These are phyloP conservation scores for Temnothorax longispinosus DNA, from an alignment of 1,140 invertebrate species.

Conservation along the genomic window DNA sequence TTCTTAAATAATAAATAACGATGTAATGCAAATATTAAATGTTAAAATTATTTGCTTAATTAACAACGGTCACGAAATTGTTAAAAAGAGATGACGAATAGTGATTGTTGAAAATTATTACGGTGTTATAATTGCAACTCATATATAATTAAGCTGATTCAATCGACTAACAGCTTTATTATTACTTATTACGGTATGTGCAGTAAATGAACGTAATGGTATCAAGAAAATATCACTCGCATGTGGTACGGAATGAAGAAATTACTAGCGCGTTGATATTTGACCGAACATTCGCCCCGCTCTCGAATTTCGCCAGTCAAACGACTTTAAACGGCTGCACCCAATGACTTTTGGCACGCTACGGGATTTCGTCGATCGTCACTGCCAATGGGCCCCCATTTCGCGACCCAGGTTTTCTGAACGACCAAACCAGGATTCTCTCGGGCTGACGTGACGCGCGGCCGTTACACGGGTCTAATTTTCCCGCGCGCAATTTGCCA, in stretches of 20 bases:
- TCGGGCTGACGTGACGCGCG: constrained; percentile 53
- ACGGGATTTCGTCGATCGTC: constrained; percentile 64
- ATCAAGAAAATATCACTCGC: not conserved
- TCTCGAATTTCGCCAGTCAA: constrained; percentile 40
- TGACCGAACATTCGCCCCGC: not conserved
- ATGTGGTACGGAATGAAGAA: constrained; percentile 40
- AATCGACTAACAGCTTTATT: not conserved
- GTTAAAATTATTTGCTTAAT: not conserved
- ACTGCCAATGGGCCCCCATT: constrained; percentile 21
- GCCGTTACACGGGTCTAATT: constrained; percentile 65
- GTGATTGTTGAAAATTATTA: not conserved
- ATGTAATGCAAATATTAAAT: not conserved
- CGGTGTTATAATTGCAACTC: not conserved
- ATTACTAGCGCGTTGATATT: constrained; percentile 43
- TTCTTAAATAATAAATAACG: not conserved
- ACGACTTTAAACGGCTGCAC: constrained; percentile 6
- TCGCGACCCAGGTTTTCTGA: not conserved
- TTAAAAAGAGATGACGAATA: not conserved
- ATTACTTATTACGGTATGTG: not conserved
- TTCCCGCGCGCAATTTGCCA: constrained; percentile 56
- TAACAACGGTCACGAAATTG: not conserved
- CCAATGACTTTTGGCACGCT: constrained; percentile 44
- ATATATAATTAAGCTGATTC: not conserved
- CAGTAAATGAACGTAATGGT: not conserved
- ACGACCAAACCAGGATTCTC: constrained; percentile 35